Conservation (phyloP, 2,797 vertebrate species). For the Graptemys geographica region DNA sequence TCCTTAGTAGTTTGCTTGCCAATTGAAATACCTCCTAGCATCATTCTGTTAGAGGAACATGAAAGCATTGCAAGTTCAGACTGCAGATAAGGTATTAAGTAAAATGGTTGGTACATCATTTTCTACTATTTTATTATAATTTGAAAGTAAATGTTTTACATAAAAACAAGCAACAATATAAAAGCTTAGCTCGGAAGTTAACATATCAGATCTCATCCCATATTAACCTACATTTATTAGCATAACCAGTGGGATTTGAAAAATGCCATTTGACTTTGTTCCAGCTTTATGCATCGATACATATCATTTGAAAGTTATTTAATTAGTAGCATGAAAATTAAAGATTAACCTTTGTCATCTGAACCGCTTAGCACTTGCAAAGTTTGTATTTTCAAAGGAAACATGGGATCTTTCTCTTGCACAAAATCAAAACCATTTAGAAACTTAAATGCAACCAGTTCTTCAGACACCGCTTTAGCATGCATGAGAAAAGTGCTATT, state of each 20-base stretch:
- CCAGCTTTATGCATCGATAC: slow-evolving; percentile 57
- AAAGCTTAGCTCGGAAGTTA: slow-evolving; percentile 64
- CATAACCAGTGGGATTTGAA: slow-evolving; percentile 59
- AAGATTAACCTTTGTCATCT: slow-evolving; percentile 59
- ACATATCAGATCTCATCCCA: slow-evolving; percentile 64
- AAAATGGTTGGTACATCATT: slow-evolving; percentile 53
- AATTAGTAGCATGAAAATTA: slow-evolving; percentile 71
- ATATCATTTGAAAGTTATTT: slow-evolving; percentile 64
- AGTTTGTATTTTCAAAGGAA: slow-evolving; percentile 61
- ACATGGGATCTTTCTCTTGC: slow-evolving; percentile 18
- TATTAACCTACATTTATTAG: slow-evolving; percentile 67
- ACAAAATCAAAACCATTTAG: slow-evolving; percentile 66
- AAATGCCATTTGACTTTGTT: slow-evolving; percentile 37
- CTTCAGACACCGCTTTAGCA: slow-evolving; percentile 66
- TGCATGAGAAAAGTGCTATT: slow-evolving; percentile 78
- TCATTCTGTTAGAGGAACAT: slow-evolving; percentile 17
- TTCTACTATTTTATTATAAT: slow-evolving; percentile 65
- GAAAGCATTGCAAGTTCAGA: slow-evolving; percentile 11
- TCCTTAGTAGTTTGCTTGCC: slow-evolving; percentile 46
- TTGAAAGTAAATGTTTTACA: slow-evolving; percentile 70
- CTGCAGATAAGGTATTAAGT: not conserved
- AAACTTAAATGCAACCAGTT: slow-evolving; percentile 64
- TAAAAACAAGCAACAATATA: slow-evolving; percentile 68
- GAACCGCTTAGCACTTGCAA: slow-evolving; percentile 60
- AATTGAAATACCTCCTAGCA: slow-evolving; percentile 53